These are phyloP conservation scores for Bucorvus abyssinicus DNA, from an alignment of 2,797 vertebrate genomes.

Conservation along the genomic window DNA sequence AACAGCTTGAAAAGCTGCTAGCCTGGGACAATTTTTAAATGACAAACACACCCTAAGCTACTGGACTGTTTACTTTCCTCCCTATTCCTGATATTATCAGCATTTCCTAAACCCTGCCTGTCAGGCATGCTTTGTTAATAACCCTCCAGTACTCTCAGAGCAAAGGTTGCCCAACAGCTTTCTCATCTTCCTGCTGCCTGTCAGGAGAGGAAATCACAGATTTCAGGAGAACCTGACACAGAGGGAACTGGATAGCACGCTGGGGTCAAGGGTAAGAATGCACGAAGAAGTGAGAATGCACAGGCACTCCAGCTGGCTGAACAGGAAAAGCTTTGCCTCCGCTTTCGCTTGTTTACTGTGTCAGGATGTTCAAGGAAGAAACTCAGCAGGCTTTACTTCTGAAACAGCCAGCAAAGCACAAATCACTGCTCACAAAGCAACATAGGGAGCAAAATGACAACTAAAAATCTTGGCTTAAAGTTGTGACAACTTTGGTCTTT, in stretches of 20 bases:
- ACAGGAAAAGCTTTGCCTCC: conserved; percentile 69
- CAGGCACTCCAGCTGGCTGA: conserved; percentile 65
- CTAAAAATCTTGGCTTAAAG: background rate
- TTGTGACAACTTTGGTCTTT: background rate
- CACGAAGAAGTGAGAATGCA: conserved; percentile 69
- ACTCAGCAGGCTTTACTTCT: conserved; percentile 28
- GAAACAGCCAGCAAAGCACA: conserved; percentile 31
- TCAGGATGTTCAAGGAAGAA: conserved; percentile 55
- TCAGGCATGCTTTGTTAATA: conserved; percentile 70
- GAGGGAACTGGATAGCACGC: conserved; percentile 72
- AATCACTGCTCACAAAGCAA: background rate
- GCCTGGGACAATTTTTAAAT: conserved; percentile 47
- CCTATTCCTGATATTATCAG: conserved; percentile 64
- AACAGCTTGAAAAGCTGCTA: background rate
- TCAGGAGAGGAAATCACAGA: conserved; percentile 78
- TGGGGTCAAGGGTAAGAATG: conserved; percentile 77
- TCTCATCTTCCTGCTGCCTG: conserved; percentile 79
- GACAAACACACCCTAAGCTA: conserved; percentile 12
- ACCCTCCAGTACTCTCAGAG: conserved; percentile 61
- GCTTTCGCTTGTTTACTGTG: conserved; percentile 67
- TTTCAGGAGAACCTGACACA: conserved; percentile 69
- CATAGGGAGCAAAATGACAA: background rate
- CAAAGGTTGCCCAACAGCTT: conserved; percentile 82
- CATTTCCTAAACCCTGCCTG: conserved; percentile 74
- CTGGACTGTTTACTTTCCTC: conserved; percentile 49